Percentiles rank a stretch among this genome's conserved stretches.
Evolutionary conservation across 2,888 invertebrate species (phyloP).

Genomic region (Eupithecia vulgata): DNA sequence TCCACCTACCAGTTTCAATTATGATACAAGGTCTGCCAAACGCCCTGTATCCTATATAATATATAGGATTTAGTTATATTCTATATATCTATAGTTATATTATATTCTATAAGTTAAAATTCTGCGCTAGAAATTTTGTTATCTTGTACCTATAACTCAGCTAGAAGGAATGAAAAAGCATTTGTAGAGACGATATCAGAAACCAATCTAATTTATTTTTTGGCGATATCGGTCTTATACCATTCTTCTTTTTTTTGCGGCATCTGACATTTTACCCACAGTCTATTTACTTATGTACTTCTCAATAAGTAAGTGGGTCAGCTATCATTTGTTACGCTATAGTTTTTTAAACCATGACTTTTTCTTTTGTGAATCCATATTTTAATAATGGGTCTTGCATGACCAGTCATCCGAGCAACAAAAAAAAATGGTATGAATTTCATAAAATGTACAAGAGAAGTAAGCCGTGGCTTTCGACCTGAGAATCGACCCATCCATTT

Average conservation of each 20-base stretch:
- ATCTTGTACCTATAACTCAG: background rate
- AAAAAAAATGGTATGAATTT: background rate
- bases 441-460: background rate
- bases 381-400: background rate
- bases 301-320: slow-evolving; percentile 27
- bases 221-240: background rate
- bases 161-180: background rate
- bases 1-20: no score
- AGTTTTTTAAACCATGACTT: slow-evolving; percentile 11
- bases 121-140: background rate
- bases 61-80: no score
- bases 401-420: slow-evolving; percentile 6
- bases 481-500: background rate
- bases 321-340: slow-evolving; percentile 16
- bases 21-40: no score
- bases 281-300: background rate
- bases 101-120: no score
- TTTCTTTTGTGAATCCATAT: slow-evolving; percentile 12
- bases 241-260: background rate
- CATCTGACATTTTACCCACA: background rate
- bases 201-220: background rate
- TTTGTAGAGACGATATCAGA: background rate
- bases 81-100: no score
- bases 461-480: background rate
- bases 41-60: no score